Evolutionary conservation across 2,797 vertebrate genomes (phyloP).

Genomic region (Pseudocheirus occidentalis): DNA sequence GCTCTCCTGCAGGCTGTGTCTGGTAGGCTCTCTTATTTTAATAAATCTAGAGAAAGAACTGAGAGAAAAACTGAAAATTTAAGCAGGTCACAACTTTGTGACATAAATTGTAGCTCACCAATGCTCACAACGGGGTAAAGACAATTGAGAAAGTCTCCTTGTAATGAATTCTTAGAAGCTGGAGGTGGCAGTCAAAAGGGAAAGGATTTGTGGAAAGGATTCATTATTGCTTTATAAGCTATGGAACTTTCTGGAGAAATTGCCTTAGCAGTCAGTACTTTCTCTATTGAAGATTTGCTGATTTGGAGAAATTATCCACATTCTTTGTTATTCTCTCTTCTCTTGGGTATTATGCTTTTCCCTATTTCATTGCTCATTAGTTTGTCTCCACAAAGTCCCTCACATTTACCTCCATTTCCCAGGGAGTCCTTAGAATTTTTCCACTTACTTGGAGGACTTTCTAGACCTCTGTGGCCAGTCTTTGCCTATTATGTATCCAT

Average conservation of each 20-base stretch:
- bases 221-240: conserved; percentile 21
- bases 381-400: neutral
- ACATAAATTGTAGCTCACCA: conserved; percentile 39
- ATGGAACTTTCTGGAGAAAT: neutral
- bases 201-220: conserved; percentile 9
- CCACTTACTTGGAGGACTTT: neutral
- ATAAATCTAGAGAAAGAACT: conserved; percentile 67
- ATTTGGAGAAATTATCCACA: neutral
- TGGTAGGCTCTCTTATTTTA: conserved; percentile 59
- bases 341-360: neutral
- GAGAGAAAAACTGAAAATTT: conserved; percentile 64
- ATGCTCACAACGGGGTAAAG: conserved; percentile 2
- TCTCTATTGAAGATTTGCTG: neutral
- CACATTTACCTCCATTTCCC: neutral
- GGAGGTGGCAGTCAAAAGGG: neutral
- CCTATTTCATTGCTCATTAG: neutral
- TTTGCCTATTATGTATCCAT: neutral
- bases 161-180: neutral
- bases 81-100: conserved; percentile 56
- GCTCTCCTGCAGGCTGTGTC: conserved; percentile 47
- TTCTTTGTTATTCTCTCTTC: neutral
- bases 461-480: neutral
- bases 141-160: neutral
- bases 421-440: neutral
- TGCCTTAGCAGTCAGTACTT: neutral